Evolutionary conservation across 2,797 vertebrate species (phyloP).

Genomic region (Falco novaeseelandiae): DNA sequence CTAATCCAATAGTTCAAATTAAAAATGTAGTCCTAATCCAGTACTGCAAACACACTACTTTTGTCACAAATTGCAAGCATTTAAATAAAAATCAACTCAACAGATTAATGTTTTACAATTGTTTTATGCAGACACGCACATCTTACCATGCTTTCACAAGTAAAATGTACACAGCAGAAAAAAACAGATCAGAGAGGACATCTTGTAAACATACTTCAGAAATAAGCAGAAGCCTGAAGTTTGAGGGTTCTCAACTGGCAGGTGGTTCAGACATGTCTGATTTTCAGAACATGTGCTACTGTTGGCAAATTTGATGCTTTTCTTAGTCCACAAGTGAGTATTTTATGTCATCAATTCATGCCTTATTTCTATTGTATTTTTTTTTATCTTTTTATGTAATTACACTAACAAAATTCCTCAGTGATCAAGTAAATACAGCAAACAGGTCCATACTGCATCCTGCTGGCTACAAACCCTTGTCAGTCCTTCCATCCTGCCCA

Average conservation of each 20-base stretch:
- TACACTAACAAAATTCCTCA: conserved; percentile 4
- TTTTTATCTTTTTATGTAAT: conserved; percentile 1
- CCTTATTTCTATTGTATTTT: not conserved
- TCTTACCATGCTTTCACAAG: not conserved
- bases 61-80: not conserved
- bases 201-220: not conserved
- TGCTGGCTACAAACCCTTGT: conserved; percentile 2
- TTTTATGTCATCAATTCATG: not conserved
- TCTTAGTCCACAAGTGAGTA: not conserved
- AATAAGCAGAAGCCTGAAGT: not conserved
- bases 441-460: not conserved
- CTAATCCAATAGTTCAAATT: not conserved
- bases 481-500: conserved; percentile 30
- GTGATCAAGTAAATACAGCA: not conserved
- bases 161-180: not conserved
- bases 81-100: not conserved
- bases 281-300: not conserved
- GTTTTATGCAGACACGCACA: not conserved
- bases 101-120: not conserved
- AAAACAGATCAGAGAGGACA: not conserved
- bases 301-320: not conserved
- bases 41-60: not conserved
- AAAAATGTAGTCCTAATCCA: not conserved
- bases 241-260: not conserved
- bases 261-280: not conserved